Evolutionary conservation across 2,888 invertebrate species (phyloP).

Genomic region (Trimorus sp.): DNA sequence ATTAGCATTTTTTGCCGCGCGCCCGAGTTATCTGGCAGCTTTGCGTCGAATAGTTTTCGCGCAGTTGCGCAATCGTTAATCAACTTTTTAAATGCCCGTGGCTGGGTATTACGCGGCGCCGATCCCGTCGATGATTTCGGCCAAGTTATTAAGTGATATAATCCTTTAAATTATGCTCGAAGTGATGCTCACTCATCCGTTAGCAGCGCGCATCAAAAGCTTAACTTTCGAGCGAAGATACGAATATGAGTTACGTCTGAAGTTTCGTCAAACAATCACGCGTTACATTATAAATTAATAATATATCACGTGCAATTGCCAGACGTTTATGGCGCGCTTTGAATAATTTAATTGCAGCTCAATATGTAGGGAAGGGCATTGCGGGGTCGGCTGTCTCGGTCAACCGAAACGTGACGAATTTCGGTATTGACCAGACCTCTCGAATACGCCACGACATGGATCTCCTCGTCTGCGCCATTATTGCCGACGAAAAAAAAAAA

Average conservation of each 20-base stretch:
- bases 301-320: constrained; percentile 48
- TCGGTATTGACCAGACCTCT: background rate
- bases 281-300: constrained; percentile 59
- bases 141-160: constrained; percentile 41
- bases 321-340: constrained; percentile 29
- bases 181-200: constrained; percentile 45
- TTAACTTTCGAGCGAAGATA: constrained; percentile 49
- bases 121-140: constrained; percentile 26
- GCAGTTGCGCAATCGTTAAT: constrained; percentile 17
- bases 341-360: constrained; percentile 44
- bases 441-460: too few relatives aligned
- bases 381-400: constrained; percentile 1
- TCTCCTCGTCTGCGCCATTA: too few relatives aligned
- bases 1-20: background rate
- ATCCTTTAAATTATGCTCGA: constrained; percentile 49
- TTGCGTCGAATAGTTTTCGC: constrained; percentile 5
- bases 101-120: constrained; percentile 2
- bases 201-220: too few relatives aligned
- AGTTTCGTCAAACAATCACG: constrained; percentile 49
- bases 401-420: constrained; percentile 21
- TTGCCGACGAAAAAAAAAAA: too few relatives aligned
- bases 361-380: constrained; percentile 28
- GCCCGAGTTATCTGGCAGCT: background rate
- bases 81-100: constrained; percentile 26
- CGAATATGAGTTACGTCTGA: constrained; percentile 34